Conservation (phyloP, 2,113 vertebrate genomes). For the Podilymbus podiceps region DNA sequence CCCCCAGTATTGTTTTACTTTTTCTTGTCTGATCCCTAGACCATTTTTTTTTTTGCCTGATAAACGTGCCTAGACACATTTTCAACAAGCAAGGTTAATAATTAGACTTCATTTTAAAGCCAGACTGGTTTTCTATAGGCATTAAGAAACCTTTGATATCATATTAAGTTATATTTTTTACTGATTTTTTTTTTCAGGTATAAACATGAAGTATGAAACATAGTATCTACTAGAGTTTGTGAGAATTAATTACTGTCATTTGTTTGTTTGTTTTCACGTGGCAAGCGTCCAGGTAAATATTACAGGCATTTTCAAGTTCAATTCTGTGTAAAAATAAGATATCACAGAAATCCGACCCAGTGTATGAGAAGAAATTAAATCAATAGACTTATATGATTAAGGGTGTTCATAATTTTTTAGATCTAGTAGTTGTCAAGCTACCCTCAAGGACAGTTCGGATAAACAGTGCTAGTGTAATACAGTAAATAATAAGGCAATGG, state of each 20-base stretch:
- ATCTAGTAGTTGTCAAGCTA: neutral
- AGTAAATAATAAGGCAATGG: neutral
- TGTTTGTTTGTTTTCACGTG: neutral
- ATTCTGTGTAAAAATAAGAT: conserved; percentile 39
- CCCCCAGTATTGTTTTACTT: neutral
- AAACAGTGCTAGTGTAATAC: neutral
- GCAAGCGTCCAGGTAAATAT: conserved; percentile 54
- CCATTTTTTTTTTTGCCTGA: neutral
- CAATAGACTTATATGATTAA: neutral
- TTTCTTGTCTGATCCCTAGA: neutral
- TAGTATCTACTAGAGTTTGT: neutral
- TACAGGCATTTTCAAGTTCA: conserved; percentile 48
- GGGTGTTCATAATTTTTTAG: neutral
- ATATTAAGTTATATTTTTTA: neutral
- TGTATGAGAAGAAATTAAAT: neutral
- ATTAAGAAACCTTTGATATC: neutral
- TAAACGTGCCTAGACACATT: neutral
- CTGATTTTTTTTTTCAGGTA: neutral
- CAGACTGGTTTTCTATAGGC: neutral
- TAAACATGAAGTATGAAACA: neutral
- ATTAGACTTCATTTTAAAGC: neutral
- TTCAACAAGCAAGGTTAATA: neutral
- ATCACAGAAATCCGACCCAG: conserved; percentile 37
- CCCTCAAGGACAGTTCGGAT: neutral
- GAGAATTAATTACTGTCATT: neutral